Evolutionary conservation across 2,888 invertebrate genomes (phyloP).

Genomic region (Eurytoma californica): DNA sequence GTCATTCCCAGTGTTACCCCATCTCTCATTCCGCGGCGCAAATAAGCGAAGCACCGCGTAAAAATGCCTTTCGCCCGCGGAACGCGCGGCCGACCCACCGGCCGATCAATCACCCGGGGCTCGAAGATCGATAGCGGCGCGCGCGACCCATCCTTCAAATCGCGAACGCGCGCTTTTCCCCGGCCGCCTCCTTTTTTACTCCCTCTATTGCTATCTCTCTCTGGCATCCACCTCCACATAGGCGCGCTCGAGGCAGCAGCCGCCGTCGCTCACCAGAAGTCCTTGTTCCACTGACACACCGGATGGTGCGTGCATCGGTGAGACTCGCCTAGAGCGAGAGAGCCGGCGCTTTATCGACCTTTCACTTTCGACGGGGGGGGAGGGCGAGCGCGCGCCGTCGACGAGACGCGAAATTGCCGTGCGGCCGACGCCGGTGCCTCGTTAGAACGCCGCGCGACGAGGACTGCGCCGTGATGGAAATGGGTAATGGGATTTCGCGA

Average conservation of each 20-base stretch:
- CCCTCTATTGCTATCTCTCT: background rate
- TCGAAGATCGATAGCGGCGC: slow-evolving; percentile 4
- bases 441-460: background rate
- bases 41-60: too few relatives aligned
- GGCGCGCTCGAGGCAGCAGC: slow-evolving; percentile 35
- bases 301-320: slow-evolving; percentile 60
- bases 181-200: too few relatives aligned
- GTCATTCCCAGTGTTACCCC: too few relatives aligned
- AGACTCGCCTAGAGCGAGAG: slow-evolving; percentile 40
- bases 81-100: slow-evolving; percentile 19
- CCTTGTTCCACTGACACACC: slow-evolving; percentile 63
- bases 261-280: slow-evolving; percentile 59
- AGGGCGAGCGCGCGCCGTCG: background rate
- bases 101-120: slow-evolving; percentile 42
- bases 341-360: slow-evolving; percentile 55
- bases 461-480: too few relatives aligned
- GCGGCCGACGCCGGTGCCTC: background rate
- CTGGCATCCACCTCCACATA: background rate
- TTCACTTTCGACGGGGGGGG: slow-evolving; percentile 65
- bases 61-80: too few relatives aligned
- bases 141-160: background rate
- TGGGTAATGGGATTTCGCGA: too few relatives aligned
- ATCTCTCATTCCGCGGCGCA: too few relatives aligned
- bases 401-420: slow-evolving; percentile 45
- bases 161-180: too few relatives aligned